A percentile compares a stretch with the other conserved stretches of the same genome.
Evolutionary conservation across 2,797 vertebrate species (phyloP).

Genomic region (Catamblyrhynchus diadema): DNA sequence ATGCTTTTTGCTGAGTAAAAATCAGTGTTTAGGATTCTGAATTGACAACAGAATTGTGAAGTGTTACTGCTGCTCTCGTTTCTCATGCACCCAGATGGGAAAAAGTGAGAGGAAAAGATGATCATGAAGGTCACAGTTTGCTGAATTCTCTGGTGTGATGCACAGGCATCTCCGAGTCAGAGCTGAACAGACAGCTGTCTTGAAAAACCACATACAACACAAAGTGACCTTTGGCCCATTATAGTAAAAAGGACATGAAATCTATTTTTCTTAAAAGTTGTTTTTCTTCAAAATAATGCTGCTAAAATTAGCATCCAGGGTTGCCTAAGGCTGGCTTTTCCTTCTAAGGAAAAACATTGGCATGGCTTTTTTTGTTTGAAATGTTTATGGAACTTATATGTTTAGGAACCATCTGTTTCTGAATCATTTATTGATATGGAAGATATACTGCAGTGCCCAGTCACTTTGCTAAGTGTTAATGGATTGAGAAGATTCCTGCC

Average conservation of each 20-base stretch:
- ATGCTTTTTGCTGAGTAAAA: background rate
- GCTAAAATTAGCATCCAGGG: background rate
- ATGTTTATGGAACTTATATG: conserved; percentile 27
- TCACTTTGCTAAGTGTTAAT: background rate
- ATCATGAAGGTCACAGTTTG: background rate
- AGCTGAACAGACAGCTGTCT: background rate
- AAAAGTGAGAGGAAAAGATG: background rate
- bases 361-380: background rate
- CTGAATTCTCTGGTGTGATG: background rate
- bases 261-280: background rate
- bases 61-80: background rate
- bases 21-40: background rate
- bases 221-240: background rate
- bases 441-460: background rate
- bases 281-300: conserved; percentile 1
- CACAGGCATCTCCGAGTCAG: background rate
- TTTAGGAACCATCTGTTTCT: conserved; percentile 56
- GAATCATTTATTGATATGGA: conserved; percentile 21
- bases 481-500: background rate
- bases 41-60: background rate
- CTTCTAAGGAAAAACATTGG: background rate
- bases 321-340: background rate
- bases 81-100: background rate
- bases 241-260: background rate
- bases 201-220: background rate